Base-by-base conservation (phyloP, 2,888 invertebrate species). In the Metallyticus violacea region DNA sequence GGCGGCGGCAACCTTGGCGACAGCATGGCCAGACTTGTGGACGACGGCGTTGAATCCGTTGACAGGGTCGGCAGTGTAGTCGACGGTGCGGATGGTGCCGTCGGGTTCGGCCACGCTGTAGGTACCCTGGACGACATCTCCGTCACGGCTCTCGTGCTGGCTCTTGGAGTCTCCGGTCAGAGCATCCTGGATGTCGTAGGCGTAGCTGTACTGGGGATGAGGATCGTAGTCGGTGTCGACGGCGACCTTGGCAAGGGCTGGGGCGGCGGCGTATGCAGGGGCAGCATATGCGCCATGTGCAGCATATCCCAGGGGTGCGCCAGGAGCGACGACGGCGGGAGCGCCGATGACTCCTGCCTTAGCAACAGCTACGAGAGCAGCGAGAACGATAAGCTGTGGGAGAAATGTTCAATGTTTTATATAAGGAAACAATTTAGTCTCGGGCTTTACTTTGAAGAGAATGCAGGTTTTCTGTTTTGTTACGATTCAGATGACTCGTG, bases 41-140 rank as follows among this genome's bases (percentile, higher is more conserved):
- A 94, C 94, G 79, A 94, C 93, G 87, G 94, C 94, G 89, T 94
- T 94, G 92, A 94, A 94, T 84, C 94, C 94, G 89, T 94, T 92
- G 87, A 93, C 91, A 81, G 93, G 93, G 91, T 94, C 94, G 85
- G 94, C 93, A 85, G 93, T 93, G 91, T 94, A 94, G 89, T 94
- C 93, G 22, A 94, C 94, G 89, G 92, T 91, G 88, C 94, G 92
- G 88, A 93, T 91, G 87, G 93, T 93, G 89, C 94, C 94, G 89
- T 94, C 94, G 88, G 94, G 92, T 90, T 94, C 94, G 85, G 93
- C 92, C 27, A 94, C 90, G 81, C 93, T 92, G 91, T 94, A 94
- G 88, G 92, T 91, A 86, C 94, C 94, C 89, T 93, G 93, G 83
- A 94, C 94, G 88, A 93, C 92, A 90, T 93, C 93, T 87, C 93